Evolutionary conservation across 2,888 invertebrate genomes (phyloP), one percentile per base, ranked within the genome.

Genomic region (Prionchulus punctatus): DNA sequence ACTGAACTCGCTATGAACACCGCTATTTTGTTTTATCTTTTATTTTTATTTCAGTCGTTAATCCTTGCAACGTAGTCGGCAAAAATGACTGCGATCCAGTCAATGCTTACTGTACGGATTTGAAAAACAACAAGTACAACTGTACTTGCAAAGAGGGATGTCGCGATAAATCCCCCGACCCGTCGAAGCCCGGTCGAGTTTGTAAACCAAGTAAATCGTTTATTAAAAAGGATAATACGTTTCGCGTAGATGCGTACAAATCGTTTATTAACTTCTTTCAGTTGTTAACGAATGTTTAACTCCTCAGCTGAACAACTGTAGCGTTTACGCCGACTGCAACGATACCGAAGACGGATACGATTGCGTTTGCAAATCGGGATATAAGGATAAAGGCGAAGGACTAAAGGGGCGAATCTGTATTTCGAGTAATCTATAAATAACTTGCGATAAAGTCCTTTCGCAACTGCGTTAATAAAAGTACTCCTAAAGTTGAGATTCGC

Each of bases 231-330:
- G n/a, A n/a, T n/a, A n/a, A n/a, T n/a, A n/a, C n/a, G n/a, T n/a
- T n/a, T n/a, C n/a, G n/a, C n/a, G n/a, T n/a, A n/a, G n/a, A n/a
- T n/a, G n/a, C n/a, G n/a, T n/a, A n/a, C n/a, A n/a, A n/a, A n/a
- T n/a, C n/a, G n/a, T n/a, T n/a, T n/a, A n/a, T n/a, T n/a, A n/a
- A n/a, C 7, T 49, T 49, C 7, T 59, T 42, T 3, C 53, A 57
- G 58, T 63, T 28, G 56, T 66, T 30, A 68, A 70, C 58, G 69
- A 68, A 54, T 70, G 70, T 53, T 59, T 68, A 25, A 67, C 65
- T 47, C 56, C 65, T 4, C 60, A 62, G 1, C 57, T 70, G 53
- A 70, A 69, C 60, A 68, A 67, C 57, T 70, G 70, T 54, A 66
- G 69, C 54, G 57, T 62, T 1, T 43, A 61, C 42, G 69, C 68